A percentile compares a stretch with the other conserved stretches of the same genome.
phyloP scores from a whole-genome alignment of 2,888 invertebrate genomes.

The Agrotis exclamationis region DNA sequence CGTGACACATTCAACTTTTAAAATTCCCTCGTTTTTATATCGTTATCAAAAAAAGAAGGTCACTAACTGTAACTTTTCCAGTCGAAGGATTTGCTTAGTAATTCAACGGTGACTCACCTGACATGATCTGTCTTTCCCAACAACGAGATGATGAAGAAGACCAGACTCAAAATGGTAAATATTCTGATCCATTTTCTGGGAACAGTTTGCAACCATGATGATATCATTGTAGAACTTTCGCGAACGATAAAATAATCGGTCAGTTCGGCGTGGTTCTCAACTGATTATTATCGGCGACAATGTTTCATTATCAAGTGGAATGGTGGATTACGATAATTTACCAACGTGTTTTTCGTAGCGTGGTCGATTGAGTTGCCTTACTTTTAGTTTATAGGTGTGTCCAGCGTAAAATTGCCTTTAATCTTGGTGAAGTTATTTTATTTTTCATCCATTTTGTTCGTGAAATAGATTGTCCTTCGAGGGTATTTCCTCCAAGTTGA shows the following conservation, averaged over 20 bases:
- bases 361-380: slow-evolving; percentile 26
- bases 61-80: slow-evolving; percentile 15
- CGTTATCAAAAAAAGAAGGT: slow-evolving; percentile 10
- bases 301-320: slow-evolving; percentile 34
- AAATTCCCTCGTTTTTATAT: slow-evolving; percentile 8
- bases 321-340: slow-evolving; percentile 44
- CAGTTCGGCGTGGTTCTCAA: slow-evolving; percentile 32
- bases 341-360: slow-evolving; percentile 39
- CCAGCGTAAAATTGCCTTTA: slow-evolving; percentile 9
- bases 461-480: background rate
- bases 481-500: background rate
- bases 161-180: slow-evolving; percentile 68
- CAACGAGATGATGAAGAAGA: slow-evolving; percentile 67
- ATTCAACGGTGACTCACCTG: slow-evolving; percentile 71
- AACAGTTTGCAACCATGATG: slow-evolving; percentile 69
- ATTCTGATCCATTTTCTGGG: slow-evolving; percentile 74
- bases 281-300: slow-evolving; percentile 36
- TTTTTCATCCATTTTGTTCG: background rate
- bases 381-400: slow-evolving; percentile 30
- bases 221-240: slow-evolving; percentile 79
- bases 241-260: slow-evolving; percentile 65
- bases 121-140: slow-evolving; percentile 49
- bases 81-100: background rate
- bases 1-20: background rate
- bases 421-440: background rate